phyloP scores from a whole-genome alignment of 1,140 invertebrate species.

The Monochamus saltuarius region DNA sequence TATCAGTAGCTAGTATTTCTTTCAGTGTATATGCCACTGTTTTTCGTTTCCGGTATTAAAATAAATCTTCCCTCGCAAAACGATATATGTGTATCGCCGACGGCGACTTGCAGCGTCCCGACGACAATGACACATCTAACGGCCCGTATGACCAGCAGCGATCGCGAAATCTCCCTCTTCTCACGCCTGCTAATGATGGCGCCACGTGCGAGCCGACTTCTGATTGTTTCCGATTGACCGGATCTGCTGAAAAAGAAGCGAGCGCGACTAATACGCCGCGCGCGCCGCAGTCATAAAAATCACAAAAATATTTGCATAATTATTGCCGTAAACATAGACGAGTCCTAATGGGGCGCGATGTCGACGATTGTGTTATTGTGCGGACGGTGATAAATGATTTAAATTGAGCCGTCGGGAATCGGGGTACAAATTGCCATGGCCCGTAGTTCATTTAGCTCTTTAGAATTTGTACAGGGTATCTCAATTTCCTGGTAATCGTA shows the following conservation, averaged over 20 bases:
- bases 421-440: too few species aligned
- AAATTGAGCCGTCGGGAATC: too few species aligned
- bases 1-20: too few species aligned
- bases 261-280: conserved; percentile 27
- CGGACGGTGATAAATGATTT: too few species aligned
- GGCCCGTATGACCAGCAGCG: conserved; percentile 16
- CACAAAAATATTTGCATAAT: conserved; percentile 32
- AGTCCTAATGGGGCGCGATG: too few species aligned
- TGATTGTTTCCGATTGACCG: conserved; percentile 38
- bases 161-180: conserved; percentile 19
- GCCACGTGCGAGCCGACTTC: conserved; percentile 35
- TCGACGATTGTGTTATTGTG: too few species aligned
- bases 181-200: conserved; percentile 29
- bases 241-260: conserved; percentile 30
- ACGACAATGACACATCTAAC: conserved; percentile 21
- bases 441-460: too few species aligned
- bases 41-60: too few species aligned
- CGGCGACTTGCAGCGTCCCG: conserved; percentile 23
- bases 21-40: too few species aligned
- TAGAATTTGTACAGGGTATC: too few species aligned
- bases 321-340: conserved; percentile 8
- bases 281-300: conserved; percentile 31
- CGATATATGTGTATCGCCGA: conserved; percentile 20
- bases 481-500: too few species aligned
- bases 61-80: conserved; percentile 15